Conservation (phyloP, 1,140 invertebrate species). For the Drosophila mojavensis region DNA sequence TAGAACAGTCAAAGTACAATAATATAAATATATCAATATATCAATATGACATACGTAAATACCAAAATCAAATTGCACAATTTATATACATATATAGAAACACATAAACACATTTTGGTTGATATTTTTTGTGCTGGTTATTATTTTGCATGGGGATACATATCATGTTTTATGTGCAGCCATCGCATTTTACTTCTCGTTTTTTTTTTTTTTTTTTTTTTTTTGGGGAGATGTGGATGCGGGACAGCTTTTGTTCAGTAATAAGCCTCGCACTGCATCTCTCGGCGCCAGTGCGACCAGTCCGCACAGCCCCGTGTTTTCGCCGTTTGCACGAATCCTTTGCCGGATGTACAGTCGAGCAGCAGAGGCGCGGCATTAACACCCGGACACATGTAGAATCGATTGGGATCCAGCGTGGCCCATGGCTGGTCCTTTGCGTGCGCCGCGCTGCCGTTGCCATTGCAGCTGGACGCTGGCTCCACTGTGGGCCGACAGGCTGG, state of each 20-base stretch:
- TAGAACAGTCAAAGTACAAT: neutral
- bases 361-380: conserved; percentile 53
- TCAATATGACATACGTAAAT: neutral
- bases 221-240: neutral
- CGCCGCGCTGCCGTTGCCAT: conserved; percentile 41
- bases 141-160: conserved; percentile 29
- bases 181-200: neutral
- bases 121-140: conserved; percentile 6
- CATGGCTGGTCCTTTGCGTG: conserved; percentile 61
- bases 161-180: conserved; percentile 6
- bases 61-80: neutral
- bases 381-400: conserved; percentile 73
- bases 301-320: conserved; percentile 71
- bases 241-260: conserved; percentile 47
- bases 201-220: no score
- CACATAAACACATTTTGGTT: conserved; percentile 29
- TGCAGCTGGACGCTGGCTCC: conserved; percentile 39
- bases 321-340: conserved; percentile 63
- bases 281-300: conserved; percentile 67
- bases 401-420: conserved; percentile 64
- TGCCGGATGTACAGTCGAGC: conserved; percentile 60
- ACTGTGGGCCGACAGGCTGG: conserved; percentile 62
- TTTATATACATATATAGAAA: neutral
- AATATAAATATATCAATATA: no score
- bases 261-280: conserved; percentile 68